These are phyloP conservation scores for Pissodes strobi DNA, from an alignment of 1,140 invertebrate genomes.

Conservation along the genomic window DNA sequence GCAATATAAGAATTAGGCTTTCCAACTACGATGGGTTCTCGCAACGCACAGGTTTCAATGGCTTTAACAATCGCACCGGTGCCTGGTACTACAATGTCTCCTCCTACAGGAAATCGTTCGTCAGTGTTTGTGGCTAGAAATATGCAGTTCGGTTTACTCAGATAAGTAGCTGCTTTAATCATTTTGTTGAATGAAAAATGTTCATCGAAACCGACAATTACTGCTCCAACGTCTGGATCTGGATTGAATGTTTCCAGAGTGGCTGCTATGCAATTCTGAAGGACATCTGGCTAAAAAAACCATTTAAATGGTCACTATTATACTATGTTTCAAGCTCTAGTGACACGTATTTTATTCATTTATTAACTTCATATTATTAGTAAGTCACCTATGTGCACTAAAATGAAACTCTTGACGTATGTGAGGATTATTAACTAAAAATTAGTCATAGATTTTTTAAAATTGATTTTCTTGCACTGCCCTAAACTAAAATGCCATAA, in stretches of 20 bases:
- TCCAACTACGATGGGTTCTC: slow-evolving; percentile 82
- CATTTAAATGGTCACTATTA: too few species aligned
- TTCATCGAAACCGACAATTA: slow-evolving; percentile 91
- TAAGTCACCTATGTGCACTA: too few species aligned
- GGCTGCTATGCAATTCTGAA: slow-evolving; percentile 55
- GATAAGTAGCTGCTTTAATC: slow-evolving; percentile 85
- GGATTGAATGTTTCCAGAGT: slow-evolving; percentile 60
- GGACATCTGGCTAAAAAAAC: slow-evolving; percentile 61
- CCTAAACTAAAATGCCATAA: too few species aligned
- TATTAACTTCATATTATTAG: too few species aligned
- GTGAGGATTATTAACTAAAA: too few species aligned
- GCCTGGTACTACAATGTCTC: slow-evolving; percentile 64
- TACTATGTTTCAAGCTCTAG: too few species aligned
- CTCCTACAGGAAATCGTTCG: slow-evolving; percentile 70
- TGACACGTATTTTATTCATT: too few species aligned
- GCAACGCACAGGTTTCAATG: slow-evolving; percentile 78
- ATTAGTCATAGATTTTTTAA: too few species aligned
- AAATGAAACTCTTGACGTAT: too few species aligned
- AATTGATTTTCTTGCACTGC: too few species aligned
- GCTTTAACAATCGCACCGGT: slow-evolving; percentile 85
- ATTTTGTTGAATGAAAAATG: slow-evolving; percentile 92
- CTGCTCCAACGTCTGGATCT: slow-evolving; percentile 85
- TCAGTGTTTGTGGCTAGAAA: slow-evolving; percentile 96
- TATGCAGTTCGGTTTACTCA: slow-evolving; percentile 72
- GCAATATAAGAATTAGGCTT: slow-evolving; percentile 68